These are phyloP conservation scores for Cichlasoma orientale DNA, from an alignment of 2,797 vertebrate genomes.

Conservation along the genomic window DNA sequence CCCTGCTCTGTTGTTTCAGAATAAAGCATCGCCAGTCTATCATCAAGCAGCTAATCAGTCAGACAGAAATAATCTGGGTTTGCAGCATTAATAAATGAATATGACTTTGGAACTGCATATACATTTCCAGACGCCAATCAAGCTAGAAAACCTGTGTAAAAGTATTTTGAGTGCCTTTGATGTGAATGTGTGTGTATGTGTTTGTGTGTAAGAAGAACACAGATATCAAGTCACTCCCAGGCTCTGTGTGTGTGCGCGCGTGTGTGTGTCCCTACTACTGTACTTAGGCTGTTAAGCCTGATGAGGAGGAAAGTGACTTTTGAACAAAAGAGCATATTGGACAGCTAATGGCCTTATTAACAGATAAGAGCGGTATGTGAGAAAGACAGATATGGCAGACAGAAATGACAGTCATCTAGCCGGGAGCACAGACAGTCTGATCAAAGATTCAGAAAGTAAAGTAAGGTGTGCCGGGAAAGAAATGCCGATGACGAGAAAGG, in stretches of 20 bases:
- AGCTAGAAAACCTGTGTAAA: slow-evolving; percentile 2
- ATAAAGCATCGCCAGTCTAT: slow-evolving; percentile 1
- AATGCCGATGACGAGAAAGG: slow-evolving; percentile 15
- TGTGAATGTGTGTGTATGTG: neutral
- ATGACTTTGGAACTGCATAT: slow-evolving; percentile 11
- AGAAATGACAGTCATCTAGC: slow-evolving; percentile 10
- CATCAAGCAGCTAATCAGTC: slow-evolving; percentile 21
- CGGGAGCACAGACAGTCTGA: neutral
- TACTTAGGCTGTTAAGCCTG: slow-evolving; percentile 24
- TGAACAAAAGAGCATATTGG: slow-evolving; percentile 27
- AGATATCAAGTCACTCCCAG: neutral
- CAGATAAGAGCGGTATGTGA: slow-evolving; percentile 17
- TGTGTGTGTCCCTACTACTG: neutral
- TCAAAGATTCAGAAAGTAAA: neutral
- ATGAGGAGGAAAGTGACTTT: slow-evolving; percentile 29
- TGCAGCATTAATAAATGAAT: slow-evolving; percentile 20
- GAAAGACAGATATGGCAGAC: neutral
- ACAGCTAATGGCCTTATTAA: slow-evolving; percentile 39
- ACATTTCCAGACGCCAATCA: slow-evolving; percentile 26
- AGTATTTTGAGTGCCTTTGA: slow-evolving; percentile 14
- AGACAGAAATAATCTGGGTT: slow-evolving; percentile 14
- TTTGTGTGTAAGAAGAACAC: too few species aligned
- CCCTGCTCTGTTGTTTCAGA: slow-evolving; percentile 32
- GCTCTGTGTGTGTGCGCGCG: neutral
- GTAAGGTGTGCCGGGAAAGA: slow-evolving; percentile 13